Conservation (phyloP, 2,888 invertebrate species). For the Mimumesa dahlbomi region DNA sequence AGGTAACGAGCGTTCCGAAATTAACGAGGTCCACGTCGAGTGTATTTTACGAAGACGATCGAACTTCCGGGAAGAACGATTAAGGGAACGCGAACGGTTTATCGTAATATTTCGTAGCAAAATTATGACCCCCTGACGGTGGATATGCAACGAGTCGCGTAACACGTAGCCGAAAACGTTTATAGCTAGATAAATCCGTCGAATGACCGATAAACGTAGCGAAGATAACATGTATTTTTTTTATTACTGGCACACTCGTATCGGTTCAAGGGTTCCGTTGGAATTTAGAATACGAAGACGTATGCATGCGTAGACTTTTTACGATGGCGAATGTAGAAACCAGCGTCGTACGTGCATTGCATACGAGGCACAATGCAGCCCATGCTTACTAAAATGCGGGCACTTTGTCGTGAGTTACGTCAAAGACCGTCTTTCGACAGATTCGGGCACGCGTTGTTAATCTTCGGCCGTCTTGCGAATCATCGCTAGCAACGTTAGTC, state of each 20-base stretch:
- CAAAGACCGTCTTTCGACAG: conserved; percentile 31
- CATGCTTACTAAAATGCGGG: conserved; percentile 52
- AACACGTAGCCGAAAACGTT: no score
- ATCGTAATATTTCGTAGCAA: no score
- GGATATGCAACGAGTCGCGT: no score
- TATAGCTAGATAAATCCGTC: conserved; percentile 13
- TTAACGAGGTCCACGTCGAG: not conserved
- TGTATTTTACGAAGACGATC: not conserved
- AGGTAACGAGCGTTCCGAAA: no score
- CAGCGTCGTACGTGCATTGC: conserved; percentile 47
- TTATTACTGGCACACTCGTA: conserved; percentile 22
- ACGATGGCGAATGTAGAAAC: conserved; percentile 55
- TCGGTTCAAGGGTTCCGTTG: conserved; percentile 51
- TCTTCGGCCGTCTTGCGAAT: conserved; percentile 1
- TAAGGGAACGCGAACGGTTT: no score
- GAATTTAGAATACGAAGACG: conserved; percentile 51
- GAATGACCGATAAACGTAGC: conserved; percentile 24
- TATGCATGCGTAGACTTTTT: conserved; percentile 38
- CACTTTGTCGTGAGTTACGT: conserved; percentile 46
- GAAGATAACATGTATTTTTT: conserved; percentile 14
- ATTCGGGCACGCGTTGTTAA: conserved; percentile 12
- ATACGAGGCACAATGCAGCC: conserved; percentile 49
- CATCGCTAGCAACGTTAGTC: not conserved
- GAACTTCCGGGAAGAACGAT: not conserved
- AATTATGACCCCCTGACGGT: no score